Evolutionary conservation across 1,140 invertebrate genomes (phyloP), one percentile per base, ranked within the genome.

Genomic region (Coelopa frigida): DNA sequence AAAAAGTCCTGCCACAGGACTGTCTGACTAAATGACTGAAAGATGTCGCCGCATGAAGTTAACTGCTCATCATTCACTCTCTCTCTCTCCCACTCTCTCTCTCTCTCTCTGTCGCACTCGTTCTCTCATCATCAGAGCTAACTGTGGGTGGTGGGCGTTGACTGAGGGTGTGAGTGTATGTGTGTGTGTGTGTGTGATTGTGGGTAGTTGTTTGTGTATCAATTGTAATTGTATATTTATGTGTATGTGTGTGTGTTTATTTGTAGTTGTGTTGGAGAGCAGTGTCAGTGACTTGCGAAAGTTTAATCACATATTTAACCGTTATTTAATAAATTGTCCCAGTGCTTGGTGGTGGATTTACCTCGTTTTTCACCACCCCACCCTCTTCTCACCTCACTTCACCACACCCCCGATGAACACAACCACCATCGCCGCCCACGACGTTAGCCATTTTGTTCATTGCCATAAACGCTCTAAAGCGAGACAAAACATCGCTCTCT

Each of bases 381-480:
- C 12, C 8, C 12, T 17, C 12, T 36, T 31, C 27, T 33, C 32
- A 46, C n/a, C n/a, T 21, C 6, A 10, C 17, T 36, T 11, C 26
- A n/a, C 18, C 32, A 15, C 14, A 26, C 32, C 15, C 47, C 50
- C 29, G 44, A 51, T 21, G 47, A 21, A 26, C 26, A n/a, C 32
- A 35, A 31, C 22, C 26, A 29, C 27, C n/a, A 6, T 18, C 10
- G 20, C 3, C 8, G 18, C 23, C 23, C 37, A 36, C 7, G 21
- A 32, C 51, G 59, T 58, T 64, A 57, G 56, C 56, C 56, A 58
- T 58, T 58, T 58, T 58, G 56, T 58, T 58, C 50, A 43, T 44
- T 15, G 21, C 17, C 27, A 42, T 29, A 42, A 42, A n/a, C 18
- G 17, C 40, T 15, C 21, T 37, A 8, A 20, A 10, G 35, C 15